Conservation (phyloP, 2,113 vertebrate genomes). For the Terrapene triunguis region DNA sequence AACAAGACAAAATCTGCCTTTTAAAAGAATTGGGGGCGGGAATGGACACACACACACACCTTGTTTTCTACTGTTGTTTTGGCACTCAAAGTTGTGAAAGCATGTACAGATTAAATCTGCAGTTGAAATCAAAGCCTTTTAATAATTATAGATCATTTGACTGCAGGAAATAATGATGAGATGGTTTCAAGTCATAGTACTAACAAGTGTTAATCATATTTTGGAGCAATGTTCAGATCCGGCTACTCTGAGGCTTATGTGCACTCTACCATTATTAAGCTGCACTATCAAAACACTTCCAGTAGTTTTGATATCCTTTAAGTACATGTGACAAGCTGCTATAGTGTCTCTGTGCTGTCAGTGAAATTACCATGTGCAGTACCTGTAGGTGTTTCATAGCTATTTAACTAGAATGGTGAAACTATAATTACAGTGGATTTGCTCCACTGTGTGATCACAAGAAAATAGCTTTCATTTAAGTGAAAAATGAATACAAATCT, state of each 20-base stretch:
- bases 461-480: background rate
- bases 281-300: background rate
- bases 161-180: background rate
- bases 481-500: background rate
- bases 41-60: background rate
- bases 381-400: conserved; percentile 5
- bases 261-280: background rate
- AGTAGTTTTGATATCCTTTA: background rate
- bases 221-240: background rate
- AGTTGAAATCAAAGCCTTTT: background rate
- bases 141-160: background rate
- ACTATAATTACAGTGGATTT: conserved; percentile 12
- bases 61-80: background rate
- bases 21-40: background rate
- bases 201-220: background rate
- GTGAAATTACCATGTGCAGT: background rate
- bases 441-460: background rate
- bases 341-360: background rate
- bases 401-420: background rate
- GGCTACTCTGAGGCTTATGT: background rate
- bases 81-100: background rate
- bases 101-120: background rate
- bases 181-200: background rate
- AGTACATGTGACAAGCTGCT: background rate
- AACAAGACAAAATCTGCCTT: background rate